phyloP scores from a whole-genome alignment of 2,113 vertebrate species.

The Aepyceros melampus region DNA sequence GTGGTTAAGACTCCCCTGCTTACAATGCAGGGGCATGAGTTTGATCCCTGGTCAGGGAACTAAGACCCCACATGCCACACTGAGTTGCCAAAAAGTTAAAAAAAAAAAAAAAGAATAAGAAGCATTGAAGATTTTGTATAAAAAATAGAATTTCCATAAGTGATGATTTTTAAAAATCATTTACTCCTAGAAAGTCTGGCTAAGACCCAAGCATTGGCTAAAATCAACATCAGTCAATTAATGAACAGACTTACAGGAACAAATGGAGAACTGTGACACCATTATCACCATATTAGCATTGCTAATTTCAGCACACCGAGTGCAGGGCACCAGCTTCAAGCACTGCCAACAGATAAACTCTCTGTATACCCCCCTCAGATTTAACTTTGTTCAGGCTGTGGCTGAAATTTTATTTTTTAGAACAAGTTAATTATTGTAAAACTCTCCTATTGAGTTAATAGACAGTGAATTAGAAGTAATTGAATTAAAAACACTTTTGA shows the following conservation, averaged over 20 bases:
- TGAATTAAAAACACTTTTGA: constrained; percentile 45
- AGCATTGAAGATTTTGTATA: neutral
- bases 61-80: neutral
- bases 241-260: too few species aligned
- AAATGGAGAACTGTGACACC: rapidly evolving
- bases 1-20: neutral
- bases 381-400: neutral
- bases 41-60: neutral
- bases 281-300: rapidly evolving
- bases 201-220: neutral
- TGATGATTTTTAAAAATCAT: neutral
- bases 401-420: neutral
- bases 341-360: neutral
- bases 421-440: constrained; percentile 16
- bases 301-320: rapidly evolving
- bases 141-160: neutral
- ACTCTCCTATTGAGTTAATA: neutral
- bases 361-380: neutral
- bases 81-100: rapidly evolving
- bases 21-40: neutral
- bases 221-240: neutral
- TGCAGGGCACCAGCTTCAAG: too few species aligned
- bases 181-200: neutral
- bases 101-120: neutral
- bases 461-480: constrained; percentile 20